Base-by-base conservation (phyloP, 2,888 invertebrate species). In the Caenorhabditis angaria region DNA sequence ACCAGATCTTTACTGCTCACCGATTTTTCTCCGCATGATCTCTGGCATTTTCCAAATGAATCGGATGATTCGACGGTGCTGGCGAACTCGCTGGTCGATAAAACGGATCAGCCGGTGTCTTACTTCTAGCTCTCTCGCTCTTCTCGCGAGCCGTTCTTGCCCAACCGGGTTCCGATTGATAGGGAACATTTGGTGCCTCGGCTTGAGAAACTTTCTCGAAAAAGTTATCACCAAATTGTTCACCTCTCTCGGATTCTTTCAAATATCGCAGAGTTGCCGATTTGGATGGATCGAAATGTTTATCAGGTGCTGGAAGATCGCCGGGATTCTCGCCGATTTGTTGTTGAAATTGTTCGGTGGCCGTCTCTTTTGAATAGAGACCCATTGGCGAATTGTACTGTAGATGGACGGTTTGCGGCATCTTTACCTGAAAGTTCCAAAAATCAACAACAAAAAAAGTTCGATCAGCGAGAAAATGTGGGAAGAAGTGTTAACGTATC, bases 351-450 rank as follows among this genome's bases (percentile, higher is more conserved):
- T 82, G 78, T 58, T 82, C 80, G 32, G 70, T 67, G 24, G 82
- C 82, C 18, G 82, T 60, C 63, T 82, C 82, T 48, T 78, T 80
- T 61, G 83, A 83, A 57, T 84, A 84, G 56, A 84, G 74, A 20
- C 71, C 73, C 71, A 77, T 77, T 8, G 84, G 83, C 47, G 83
- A 78, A 70, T 84, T 83, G 80, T 84, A 83, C 77, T 84, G 83
- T 72, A 82, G 71, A 72, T 84, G 83, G 28, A 77, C 81, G 35
- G 79, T 71, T 65, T 71, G 70, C 41, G 80, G 76, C 80, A 80
- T 80, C 56, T 66, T 61, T 63, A 62, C 62, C 50, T 59, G 4
- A 22, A 6, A 50, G 5, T 50, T 24, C 50, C 22, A 24, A 6
- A 20, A 20, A 50, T 8, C 20, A 8, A 50, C 24, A 50, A 24